phyloP scores from a whole-genome alignment of 2,113 vertebrate species.

The Nanger granti region DNA sequence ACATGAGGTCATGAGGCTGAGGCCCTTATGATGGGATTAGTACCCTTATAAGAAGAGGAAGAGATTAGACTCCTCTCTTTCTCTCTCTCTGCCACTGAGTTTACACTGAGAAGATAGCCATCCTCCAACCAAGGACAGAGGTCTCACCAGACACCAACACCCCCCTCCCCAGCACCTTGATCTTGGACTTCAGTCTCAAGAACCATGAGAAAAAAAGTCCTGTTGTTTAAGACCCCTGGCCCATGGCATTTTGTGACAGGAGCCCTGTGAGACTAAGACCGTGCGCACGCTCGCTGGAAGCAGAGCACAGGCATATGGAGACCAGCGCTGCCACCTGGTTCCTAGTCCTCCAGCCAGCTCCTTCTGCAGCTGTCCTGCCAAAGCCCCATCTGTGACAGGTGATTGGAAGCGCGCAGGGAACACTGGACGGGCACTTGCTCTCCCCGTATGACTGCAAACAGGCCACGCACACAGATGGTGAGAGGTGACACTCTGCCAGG shows the following conservation, averaged over 20 bases:
- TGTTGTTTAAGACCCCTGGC: accelerated
- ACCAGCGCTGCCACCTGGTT: neutral
- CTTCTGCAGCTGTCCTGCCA: neutral
- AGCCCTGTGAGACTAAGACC: accelerated
- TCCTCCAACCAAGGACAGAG: neutral
- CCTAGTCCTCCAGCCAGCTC: neutral
- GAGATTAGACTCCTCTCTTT: neutral
- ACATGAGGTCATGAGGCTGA: neutral
- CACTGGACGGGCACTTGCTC: neutral
- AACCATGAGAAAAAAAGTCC: neutral
- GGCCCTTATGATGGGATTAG: too few species aligned
- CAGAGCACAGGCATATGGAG: accelerated
- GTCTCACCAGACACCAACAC: too few species aligned
- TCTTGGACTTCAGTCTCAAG: neutral
- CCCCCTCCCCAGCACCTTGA: accelerated
- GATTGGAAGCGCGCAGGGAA: neutral
- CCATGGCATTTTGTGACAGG: neutral
- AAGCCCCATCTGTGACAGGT: neutral
- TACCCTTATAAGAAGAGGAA: neutral
- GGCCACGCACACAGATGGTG: neutral
- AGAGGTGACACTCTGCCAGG: accelerated
- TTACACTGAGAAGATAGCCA: neutral
- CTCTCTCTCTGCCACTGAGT: neutral
- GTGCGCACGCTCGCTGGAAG: accelerated
- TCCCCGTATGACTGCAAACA: accelerated